These are phyloP conservation scores for Haliclystus octoradiatus DNA, from an alignment of 30 jellyfish, hydroid and myxozoan species.

Conservation along the genomic window DNA sequence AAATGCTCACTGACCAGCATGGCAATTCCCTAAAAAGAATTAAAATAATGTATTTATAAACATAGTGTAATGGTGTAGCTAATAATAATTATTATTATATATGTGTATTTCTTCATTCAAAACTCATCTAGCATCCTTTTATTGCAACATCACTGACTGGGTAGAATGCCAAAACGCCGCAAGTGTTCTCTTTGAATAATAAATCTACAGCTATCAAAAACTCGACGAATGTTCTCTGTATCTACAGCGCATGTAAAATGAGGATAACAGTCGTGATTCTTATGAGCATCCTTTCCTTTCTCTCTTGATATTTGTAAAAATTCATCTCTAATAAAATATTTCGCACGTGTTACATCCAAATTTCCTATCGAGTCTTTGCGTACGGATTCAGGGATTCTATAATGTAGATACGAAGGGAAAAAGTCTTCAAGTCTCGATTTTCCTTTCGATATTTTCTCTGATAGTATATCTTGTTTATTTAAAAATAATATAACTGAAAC, in stretches of 20 bases:
- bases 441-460: constrained; percentile 59
- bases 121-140: no score
- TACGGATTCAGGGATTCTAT: constrained; percentile 24
- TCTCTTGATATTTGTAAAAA: constrained; percentile 46
- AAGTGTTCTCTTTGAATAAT: constrained; percentile 86
- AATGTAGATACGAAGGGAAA: constrained; percentile 47
- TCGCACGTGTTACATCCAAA: constrained; percentile 74
- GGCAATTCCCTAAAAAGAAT: no score
- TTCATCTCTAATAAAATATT: constrained; percentile 63
- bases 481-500: constrained; percentile 76
- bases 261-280: constrained; percentile 66
- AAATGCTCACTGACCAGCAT: no score
- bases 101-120: no score
- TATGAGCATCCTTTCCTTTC: constrained; percentile 15
- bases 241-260: constrained; percentile 98
- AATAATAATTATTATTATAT: no score
- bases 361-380: constrained; percentile 11
- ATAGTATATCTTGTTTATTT: constrained; percentile 64
- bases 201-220: constrained; percentile 79
- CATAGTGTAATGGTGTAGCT: no score
- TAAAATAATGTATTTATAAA: no score
- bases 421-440: constrained; percentile 72
- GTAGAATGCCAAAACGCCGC: constrained; percentile 74
- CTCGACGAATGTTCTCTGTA: constrained; percentile 79
- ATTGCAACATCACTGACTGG: no score